A percentile compares a stretch with the other conserved stretches of the same genome.
Evolutionary conservation across 2,113 vertebrate genomes (phyloP).

Genomic region (Morone saxatilis): DNA sequence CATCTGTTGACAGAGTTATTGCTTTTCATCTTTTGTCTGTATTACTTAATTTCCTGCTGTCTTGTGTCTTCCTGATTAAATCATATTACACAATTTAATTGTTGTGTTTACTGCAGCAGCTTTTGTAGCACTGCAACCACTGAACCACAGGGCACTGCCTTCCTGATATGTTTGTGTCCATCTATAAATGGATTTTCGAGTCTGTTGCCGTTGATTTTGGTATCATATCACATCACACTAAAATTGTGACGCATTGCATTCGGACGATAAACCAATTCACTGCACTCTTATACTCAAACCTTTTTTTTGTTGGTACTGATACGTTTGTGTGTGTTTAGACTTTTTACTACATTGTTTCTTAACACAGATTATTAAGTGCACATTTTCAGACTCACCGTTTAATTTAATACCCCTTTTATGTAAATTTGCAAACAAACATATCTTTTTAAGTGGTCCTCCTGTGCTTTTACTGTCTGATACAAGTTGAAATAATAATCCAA

Average conservation of each 20-base stretch:
- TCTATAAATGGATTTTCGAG: neutral
- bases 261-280: too few species aligned
- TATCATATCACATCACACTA: neutral
- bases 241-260: neutral
- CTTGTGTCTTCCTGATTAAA: slow-evolving; percentile 11
- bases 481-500: neutral
- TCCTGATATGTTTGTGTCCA: neutral
- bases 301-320: neutral
- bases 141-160: neutral
- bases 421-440: neutral
- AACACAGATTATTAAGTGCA: neutral
- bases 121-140: neutral
- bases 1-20: slow-evolving; percentile 5
- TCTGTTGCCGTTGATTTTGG: neutral
- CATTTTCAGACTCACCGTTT: neutral
- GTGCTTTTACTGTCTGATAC: neutral
- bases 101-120: too few species aligned
- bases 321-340: neutral
- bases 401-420: neutral
- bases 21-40: slow-evolving; percentile 11
- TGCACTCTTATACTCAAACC: neutral
- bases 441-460: neutral
- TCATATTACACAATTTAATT: neutral
- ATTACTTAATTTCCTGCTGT: slow-evolving; percentile 40
- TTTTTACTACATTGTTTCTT: neutral